Evolutionary conservation across 2,797 vertebrate genomes (phyloP), one percentile per base, ranked within the genome.

Genomic region (Pseudomugil gertrudae): DNA sequence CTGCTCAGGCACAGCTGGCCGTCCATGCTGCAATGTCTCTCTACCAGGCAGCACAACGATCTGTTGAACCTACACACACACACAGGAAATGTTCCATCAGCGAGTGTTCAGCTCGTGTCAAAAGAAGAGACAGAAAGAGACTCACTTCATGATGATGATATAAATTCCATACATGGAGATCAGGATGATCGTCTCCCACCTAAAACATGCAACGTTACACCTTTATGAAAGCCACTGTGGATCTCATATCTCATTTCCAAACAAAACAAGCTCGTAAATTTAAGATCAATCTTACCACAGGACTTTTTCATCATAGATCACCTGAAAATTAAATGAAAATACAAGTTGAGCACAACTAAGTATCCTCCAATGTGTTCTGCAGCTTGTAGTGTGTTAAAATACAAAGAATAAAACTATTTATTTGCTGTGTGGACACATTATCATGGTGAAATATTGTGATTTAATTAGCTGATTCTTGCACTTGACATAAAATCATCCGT

Each of bases 91-190:
- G 53, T 15, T n/a, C 26, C 15, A 53, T 65, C 11, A 33, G 26
- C 33, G 9, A 14, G 4, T 19, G 23, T 2, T 21, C 35, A 65
- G 17, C 0, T 0, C 21, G 13, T 17, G 17, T 5, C 10, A 8
- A 53, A 58, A 59, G 24, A 78, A n/a, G 36, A 62, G 40, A 71
- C 93, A 63, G 17, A 57, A 17, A 43, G 36, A 63, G 36, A 71
- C 93, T 87, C 83, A 95, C 93, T 92, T 95, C 93, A 94, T 95
- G 62, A 94, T 93, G 71, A 94, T 74, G 66, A 95, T 95, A 76
- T 95, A 95, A 62, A 95, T 65, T 66, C 89, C 92, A 54, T 95
- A 95, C 93, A 93, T 93, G 36, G 89, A 88, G 59, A 94, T 92
- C 58, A 95, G 89, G 68, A 95, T 82, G 62, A 94, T 84, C 48